Percentiles rank a stretch among this genome's conserved stretches.
phyloP scores from a whole-genome alignment of 2,888 invertebrate species.

The Tetramorium bicarinatum region DNA sequence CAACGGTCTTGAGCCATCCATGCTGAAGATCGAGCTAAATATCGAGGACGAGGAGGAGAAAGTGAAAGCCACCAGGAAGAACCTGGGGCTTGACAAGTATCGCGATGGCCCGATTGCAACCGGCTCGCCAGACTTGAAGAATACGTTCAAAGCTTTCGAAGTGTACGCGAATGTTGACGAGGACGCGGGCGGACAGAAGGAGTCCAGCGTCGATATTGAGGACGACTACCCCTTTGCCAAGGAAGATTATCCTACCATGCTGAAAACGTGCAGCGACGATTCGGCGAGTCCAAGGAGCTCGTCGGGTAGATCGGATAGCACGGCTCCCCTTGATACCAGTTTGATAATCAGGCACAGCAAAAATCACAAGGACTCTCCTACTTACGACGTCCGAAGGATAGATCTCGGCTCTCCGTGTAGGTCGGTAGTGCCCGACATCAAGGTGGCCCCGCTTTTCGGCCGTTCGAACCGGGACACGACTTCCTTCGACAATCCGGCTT shows the following conservation, averaged over 20 bases:
- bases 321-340: slow-evolving; percentile 82
- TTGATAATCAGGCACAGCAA: slow-evolving; percentile 74
- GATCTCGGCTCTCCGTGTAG: slow-evolving; percentile 83
- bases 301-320: slow-evolving; percentile 84
- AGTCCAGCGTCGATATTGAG: slow-evolving; percentile 83
- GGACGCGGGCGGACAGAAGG: slow-evolving; percentile 75
- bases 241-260: slow-evolving; percentile 85
- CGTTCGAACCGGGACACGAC: slow-evolving; percentile 75
- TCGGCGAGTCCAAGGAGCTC: slow-evolving; percentile 85
- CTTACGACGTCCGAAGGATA: slow-evolving; percentile 82
- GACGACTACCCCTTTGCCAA: slow-evolving; percentile 86
- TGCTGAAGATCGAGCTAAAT: slow-evolving; percentile 87
- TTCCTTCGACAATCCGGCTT: slow-evolving; percentile 85
- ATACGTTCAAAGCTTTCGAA: slow-evolving; percentile 74
- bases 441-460: slow-evolving; percentile 78
- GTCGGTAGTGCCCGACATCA: slow-evolving; percentile 79
- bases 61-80: neutral
- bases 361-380: slow-evolving; percentile 78
- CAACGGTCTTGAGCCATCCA: slow-evolving; percentile 85
- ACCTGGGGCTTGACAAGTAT: slow-evolving; percentile 16
- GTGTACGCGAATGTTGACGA: slow-evolving; percentile 64
- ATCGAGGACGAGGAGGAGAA: slow-evolving; percentile 70
- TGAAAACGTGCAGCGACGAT: slow-evolving; percentile 85
- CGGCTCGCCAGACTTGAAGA: slow-evolving; percentile 68
- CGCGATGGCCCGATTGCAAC: slow-evolving; percentile 35